A percentile compares a stretch with the other conserved stretches of the same genome.
Conservation (phyloP, 2,797 vertebrate species). For the Simalia tracyae region DNA sequence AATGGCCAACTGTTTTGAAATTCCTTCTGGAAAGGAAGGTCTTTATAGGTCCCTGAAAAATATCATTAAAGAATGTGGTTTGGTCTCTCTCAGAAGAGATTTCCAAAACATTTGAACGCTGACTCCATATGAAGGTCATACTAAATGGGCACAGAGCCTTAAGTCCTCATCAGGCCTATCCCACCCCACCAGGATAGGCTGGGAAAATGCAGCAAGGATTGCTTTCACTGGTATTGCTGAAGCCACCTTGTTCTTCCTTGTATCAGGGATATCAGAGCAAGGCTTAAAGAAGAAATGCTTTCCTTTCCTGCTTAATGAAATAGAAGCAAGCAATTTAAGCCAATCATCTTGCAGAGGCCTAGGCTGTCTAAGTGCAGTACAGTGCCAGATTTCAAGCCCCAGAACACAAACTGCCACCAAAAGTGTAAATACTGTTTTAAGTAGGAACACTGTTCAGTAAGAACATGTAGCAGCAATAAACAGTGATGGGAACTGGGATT, state of each 20-base stretch:
- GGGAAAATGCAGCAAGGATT: no score
- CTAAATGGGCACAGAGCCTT: background rate
- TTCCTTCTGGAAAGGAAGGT: background rate
- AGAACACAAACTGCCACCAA: background rate
- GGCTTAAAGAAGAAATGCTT: no score
- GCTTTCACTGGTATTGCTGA: no score
- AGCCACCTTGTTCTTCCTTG: no score
- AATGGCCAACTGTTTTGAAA: background rate
- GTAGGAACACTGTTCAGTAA: background rate
- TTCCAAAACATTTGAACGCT: background rate
- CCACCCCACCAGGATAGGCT: no score
- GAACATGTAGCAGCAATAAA: background rate
- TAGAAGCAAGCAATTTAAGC: no score
- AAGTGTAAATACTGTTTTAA: background rate
- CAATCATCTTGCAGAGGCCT: no score
- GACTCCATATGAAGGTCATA: no score
- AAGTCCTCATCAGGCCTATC: no score
- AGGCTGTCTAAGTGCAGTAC: no score
- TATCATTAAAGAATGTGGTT: background rate
- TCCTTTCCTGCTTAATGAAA: no score
- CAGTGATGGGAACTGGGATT: background rate
- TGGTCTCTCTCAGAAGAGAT: background rate
- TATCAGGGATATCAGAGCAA: no score
- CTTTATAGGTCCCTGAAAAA: background rate
- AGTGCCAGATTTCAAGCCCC: background rate